Conservation (phyloP, 2,888 invertebrate genomes). For the Amaurobius ferox region DNA sequence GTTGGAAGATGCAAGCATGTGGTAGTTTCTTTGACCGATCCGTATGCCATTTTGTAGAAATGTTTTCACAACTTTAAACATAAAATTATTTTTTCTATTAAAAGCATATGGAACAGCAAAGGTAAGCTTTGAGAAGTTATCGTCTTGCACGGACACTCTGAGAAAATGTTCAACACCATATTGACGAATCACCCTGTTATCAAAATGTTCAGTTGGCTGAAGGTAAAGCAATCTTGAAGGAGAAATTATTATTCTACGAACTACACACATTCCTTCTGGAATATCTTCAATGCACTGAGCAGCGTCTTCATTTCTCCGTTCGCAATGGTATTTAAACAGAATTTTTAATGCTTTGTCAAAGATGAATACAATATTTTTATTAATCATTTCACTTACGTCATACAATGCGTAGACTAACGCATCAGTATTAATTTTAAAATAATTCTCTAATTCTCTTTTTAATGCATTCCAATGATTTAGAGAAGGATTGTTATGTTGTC, state of each 20-base stretch:
- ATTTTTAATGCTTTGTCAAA: slow-evolving; percentile 57
- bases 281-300: slow-evolving; percentile 45
- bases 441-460: slow-evolving; percentile 21
- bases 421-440: slow-evolving; percentile 9
- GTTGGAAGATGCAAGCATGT: slow-evolving; percentile 74
- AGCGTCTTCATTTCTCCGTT: not conserved
- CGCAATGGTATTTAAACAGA: slow-evolving; percentile 32
- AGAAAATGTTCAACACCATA: slow-evolving; percentile 51
- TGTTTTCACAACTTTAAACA: slow-evolving; percentile 33
- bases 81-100: slow-evolving; percentile 29
- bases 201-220: slow-evolving; percentile 71
- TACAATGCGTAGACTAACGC: slow-evolving; percentile 56
- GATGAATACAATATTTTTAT: slow-evolving; percentile 41
- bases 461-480: slow-evolving; percentile 30
- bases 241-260: slow-evolving; percentile 73
- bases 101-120: slow-evolving; percentile 50
- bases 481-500: not conserved
- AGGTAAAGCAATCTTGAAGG: slow-evolving; percentile 69
- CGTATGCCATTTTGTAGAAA: slow-evolving; percentile 50
- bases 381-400: slow-evolving; percentile 63
- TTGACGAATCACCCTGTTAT: slow-evolving; percentile 55
- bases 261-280: slow-evolving; percentile 62
- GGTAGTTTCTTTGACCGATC: slow-evolving; percentile 73
- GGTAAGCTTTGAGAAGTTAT: slow-evolving; percentile 58
- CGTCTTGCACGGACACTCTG: slow-evolving; percentile 62